Conservation (phyloP, 2,797 vertebrate species). For the Tadarida brasiliensis region DNA sequence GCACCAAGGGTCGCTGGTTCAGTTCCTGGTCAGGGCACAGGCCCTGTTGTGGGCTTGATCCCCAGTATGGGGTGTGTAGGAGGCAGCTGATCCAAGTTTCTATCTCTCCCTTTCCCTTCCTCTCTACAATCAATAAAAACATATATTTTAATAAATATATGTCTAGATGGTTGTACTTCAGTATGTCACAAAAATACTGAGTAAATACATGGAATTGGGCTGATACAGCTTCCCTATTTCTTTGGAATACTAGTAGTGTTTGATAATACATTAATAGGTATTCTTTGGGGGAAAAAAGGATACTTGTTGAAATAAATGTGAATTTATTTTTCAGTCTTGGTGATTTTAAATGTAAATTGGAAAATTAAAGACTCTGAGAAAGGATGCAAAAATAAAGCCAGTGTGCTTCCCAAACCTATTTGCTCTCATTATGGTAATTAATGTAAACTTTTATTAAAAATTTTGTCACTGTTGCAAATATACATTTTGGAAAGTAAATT, state of each 20-base stretch:
- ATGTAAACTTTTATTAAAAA: conserved; percentile 29
- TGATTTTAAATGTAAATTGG: background rate
- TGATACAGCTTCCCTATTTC: background rate
- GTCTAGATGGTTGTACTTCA: background rate
- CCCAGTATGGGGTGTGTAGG: no score
- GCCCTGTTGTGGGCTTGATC: no score
- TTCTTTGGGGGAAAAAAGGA: background rate
- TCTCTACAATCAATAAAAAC: no score
- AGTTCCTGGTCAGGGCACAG: no score
- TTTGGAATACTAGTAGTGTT: background rate
- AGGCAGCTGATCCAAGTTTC: no score
- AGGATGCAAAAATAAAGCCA: background rate
- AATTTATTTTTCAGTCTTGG: background rate
- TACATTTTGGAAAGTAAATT: conserved; percentile 31
- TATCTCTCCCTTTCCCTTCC: no score
- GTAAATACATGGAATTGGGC: background rate
- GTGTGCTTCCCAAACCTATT: conserved; percentile 24
- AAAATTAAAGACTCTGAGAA: conserved; percentile 27
- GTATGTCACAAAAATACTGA: background rate
- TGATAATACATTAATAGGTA: background rate
- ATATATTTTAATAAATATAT: background rate
- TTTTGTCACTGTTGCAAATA: conserved; percentile 16
- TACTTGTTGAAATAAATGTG: conserved; percentile 15
- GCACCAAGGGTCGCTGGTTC: no score
- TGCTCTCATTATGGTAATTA: background rate